phyloP scores from a whole-genome alignment of 2,888 invertebrate genomes.

The Graphium colonna region DNA sequence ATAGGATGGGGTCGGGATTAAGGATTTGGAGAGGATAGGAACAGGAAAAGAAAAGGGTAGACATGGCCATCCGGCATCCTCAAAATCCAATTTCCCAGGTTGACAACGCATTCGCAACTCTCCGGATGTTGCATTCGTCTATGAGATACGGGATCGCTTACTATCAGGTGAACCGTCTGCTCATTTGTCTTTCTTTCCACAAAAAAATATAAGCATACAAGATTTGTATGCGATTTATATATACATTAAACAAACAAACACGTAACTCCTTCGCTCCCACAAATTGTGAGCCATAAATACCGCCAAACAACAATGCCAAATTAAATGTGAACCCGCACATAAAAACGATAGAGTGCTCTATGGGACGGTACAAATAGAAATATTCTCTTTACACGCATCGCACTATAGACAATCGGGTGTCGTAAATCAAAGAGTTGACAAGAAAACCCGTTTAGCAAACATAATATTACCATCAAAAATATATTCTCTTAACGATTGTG shows the following conservation, averaged over 20 bases:
- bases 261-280: slow-evolving; percentile 50
- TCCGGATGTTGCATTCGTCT: no score
- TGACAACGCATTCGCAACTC: no score
- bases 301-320: slow-evolving; percentile 66
- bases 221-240: no score
- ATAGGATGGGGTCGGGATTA: no score
- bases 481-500: slow-evolving; percentile 26
- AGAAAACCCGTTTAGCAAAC: slow-evolving; percentile 60
- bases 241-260: slow-evolving; percentile 34
- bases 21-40: no score
- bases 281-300: slow-evolving; percentile 64
- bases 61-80: no score
- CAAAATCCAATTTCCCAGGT: no score
- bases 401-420: slow-evolving; percentile 69
- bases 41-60: no score
- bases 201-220: no score
- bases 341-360: slow-evolving; percentile 57
- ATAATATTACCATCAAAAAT: slow-evolving; percentile 24
- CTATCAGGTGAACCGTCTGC: no score
- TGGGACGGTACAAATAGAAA: slow-evolving; percentile 63
- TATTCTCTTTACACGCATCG: slow-evolving; percentile 73
- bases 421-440: slow-evolving; percentile 76
- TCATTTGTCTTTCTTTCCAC: no score
- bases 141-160: no score
- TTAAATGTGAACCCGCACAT: slow-evolving; percentile 69